Percentiles rank a stretch among this genome's conserved stretches.
phyloP scores from a whole-genome alignment of 2,888 invertebrate genomes.

The Glaucopsyche alexis region DNA sequence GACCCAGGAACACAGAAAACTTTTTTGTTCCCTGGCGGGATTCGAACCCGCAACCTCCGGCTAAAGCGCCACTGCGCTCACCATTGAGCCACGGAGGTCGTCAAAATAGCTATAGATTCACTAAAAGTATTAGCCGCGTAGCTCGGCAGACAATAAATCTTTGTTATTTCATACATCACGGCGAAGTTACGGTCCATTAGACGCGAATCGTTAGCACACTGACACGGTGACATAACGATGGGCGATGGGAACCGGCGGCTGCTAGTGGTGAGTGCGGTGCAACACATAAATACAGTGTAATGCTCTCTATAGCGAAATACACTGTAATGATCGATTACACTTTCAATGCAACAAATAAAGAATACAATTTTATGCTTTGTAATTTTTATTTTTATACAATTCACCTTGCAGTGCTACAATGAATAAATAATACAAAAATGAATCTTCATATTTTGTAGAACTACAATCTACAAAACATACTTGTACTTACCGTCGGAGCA shows the following conservation, averaged over 20 bases:
- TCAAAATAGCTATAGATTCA: not conserved
- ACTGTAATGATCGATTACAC: not conserved
- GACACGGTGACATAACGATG: constrained; percentile 26
- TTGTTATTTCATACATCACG: constrained; percentile 8
- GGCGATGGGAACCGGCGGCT: constrained; percentile 14
- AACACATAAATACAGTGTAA: not conserved
- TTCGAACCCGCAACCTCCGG: too few species aligned
- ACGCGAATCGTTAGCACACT: constrained; percentile 9
- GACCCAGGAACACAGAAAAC: too few species aligned
- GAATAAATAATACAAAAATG: too few species aligned
- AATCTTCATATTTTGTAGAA: too few species aligned
- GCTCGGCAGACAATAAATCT: constrained; percentile 9
- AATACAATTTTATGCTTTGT: not conserved
- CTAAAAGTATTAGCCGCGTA: not conserved
- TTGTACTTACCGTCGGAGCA: not conserved
- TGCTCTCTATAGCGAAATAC: not conserved
- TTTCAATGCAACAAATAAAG: not conserved
- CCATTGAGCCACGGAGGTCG: too few species aligned
- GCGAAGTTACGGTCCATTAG: constrained; percentile 16
- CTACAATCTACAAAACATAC: too few species aligned
- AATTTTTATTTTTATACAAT: too few species aligned
- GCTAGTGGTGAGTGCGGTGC: not conserved
- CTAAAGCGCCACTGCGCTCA: too few species aligned
- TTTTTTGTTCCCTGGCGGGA: too few species aligned
- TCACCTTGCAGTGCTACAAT: too few species aligned